Conservation (phyloP, 2,888 invertebrate species). For the Hirtodrosophila trivittata region DNA sequence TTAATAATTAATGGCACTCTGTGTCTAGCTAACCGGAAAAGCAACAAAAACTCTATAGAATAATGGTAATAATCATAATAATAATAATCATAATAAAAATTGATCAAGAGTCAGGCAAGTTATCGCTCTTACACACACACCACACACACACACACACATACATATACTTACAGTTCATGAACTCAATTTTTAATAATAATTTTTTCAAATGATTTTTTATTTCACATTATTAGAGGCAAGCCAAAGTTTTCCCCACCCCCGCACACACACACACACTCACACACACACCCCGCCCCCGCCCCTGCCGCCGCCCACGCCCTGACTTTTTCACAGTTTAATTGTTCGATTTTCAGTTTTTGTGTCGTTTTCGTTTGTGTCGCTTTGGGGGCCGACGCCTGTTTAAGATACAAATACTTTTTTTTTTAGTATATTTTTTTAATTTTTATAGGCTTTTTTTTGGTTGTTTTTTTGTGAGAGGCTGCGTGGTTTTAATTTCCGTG, state of each 20-base stretch:
- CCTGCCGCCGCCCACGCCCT: conserved; percentile 15
- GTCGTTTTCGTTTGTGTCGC: conserved; percentile 38
- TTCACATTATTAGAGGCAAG: conserved; percentile 67
- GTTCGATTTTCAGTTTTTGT: conserved; percentile 74
- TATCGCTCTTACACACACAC: conserved; percentile 34
- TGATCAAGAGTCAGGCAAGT: conserved; percentile 67
- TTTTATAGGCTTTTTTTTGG: conserved; percentile 12
- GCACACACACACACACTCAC: background rate
- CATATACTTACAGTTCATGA: conserved; percentile 60
- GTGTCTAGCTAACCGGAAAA: conserved; percentile 58
- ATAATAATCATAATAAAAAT: conserved; percentile 75
- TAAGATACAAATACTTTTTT: conserved; percentile 39
- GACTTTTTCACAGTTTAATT: conserved; percentile 56
- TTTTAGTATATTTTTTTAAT: no score
- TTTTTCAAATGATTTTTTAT: conserved; percentile 75
- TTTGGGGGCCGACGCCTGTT: conserved; percentile 33
- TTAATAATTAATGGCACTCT: conserved; percentile 53
- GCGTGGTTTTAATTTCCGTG: conserved; percentile 75
- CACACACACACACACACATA: conserved; percentile 22
- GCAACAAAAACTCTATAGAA: conserved; percentile 40
- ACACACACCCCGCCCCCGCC: conserved; percentile 13
- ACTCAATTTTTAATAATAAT: conserved; percentile 79
- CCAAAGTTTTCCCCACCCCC: conserved; percentile 30
- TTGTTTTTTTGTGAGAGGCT: conserved; percentile 24
- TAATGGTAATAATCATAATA: conserved; percentile 38